phyloP scores from a whole-genome alignment of 2,113 vertebrate species.

The Neodon shergylaensis region DNA sequence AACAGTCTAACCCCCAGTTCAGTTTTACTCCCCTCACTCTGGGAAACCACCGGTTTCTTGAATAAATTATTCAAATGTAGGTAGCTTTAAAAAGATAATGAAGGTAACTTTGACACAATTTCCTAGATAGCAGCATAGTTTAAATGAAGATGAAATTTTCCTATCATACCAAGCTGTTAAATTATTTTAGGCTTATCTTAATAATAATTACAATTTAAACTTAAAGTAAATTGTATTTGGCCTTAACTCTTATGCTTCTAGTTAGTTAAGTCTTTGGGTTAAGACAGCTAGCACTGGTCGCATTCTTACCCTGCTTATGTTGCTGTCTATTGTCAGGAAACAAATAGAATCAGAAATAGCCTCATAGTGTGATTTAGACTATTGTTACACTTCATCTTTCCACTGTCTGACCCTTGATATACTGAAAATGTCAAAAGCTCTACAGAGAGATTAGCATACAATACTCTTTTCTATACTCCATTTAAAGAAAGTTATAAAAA shows the following conservation, averaged over 20 bases:
- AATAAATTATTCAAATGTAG: not conserved
- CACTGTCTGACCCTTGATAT: not conserved
- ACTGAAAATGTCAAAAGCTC: not conserved
- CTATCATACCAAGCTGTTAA: not conserved
- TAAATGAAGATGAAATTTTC: not conserved
- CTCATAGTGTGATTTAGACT: not conserved
- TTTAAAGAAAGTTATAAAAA: not conserved
- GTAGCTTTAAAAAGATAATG: not conserved
- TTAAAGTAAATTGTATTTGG: not conserved
- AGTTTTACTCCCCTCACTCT: not conserved
- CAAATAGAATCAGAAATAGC: conserved; percentile 12
- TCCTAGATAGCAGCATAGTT: not conserved
- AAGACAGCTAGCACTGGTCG: not conserved
- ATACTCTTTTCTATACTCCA: not conserved
- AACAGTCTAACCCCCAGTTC: not conserved
- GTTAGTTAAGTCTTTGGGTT: not conserved
- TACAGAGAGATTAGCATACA: not conserved
- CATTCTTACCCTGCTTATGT: not conserved
- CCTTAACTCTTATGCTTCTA: not conserved
- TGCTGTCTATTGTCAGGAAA: not conserved
- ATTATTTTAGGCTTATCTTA: not conserved
- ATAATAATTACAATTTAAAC: not conserved
- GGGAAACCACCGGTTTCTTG: not conserved
- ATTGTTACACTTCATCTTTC: conserved; percentile 26
- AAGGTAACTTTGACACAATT: not conserved